A percentile compares a stretch with the other conserved stretches of the same genome.
Evolutionary conservation across 2,113 vertebrate species (phyloP).

Genomic region (Tupaia tana): DNA sequence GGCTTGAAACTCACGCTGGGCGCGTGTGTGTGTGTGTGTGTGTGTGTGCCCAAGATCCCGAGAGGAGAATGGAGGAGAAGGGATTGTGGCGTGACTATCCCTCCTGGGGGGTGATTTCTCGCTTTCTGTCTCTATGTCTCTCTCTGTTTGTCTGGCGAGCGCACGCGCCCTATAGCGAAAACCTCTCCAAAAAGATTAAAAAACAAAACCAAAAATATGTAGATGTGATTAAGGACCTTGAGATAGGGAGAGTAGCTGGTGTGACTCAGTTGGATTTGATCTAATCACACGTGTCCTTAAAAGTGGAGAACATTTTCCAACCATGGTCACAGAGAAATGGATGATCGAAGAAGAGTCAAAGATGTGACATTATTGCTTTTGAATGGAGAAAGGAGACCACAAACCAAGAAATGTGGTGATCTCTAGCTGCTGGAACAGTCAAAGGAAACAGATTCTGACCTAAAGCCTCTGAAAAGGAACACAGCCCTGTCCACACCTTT

Average conservation of each 20-base stretch:
- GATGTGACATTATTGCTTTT: not conserved
- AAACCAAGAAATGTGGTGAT: constrained; percentile 18
- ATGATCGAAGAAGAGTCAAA: constrained; percentile 36
- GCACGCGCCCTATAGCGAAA: too few species aligned
- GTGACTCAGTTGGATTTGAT: not conserved
- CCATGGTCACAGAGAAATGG: not conserved
- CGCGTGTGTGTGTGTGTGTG: too few species aligned
- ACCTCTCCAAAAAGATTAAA: too few species aligned
- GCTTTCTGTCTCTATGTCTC: too few species aligned
- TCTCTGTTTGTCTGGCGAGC: too few species aligned
- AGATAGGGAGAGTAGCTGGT: not conserved
- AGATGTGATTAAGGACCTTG: not conserved
- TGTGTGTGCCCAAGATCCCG: too few species aligned
- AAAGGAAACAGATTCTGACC: not conserved
- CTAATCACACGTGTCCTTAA: not conserved
- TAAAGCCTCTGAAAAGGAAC: not conserved
- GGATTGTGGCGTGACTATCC: too few species aligned
- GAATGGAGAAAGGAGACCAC: constrained; percentile 8
- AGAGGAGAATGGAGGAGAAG: too few species aligned
- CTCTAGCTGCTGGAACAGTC: not conserved
- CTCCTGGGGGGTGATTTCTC: too few species aligned
- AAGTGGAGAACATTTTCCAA: not conserved
- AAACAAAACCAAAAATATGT: too few species aligned
- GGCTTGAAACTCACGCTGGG: too few species aligned
- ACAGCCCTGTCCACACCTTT: not conserved